Evolutionary conservation across 2,888 invertebrate species (phyloP), one percentile per base, ranked within the genome.

Genomic region (Hypomecis punctinalis): DNA sequence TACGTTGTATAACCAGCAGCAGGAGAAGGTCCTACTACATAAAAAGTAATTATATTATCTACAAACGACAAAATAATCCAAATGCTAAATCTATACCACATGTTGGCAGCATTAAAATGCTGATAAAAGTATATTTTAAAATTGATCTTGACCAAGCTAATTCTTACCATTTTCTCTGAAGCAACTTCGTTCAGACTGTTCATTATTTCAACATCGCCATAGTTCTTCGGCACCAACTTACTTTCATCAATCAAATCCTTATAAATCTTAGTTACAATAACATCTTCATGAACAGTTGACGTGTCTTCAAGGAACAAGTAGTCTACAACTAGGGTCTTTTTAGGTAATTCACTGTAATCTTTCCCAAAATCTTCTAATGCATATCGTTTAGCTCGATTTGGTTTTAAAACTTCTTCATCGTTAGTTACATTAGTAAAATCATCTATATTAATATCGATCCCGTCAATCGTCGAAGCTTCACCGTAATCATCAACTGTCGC

Each of bases 241-340:
- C 80, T 82, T 54, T 84, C 85, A 68, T 84, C 80, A 5, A 86
- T 75, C 23, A 81, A 67, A 79, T 89, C 88, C 46, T 78, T 81
- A 1, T 84, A 71, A 13, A 80, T 59, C 42, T 75, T 80, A 1
- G 70, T 69, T 35, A 69, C 69, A 5, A 66, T 5, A 37, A 71
- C 67, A 36, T 68, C 74, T 8, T 70, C 70, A 36, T 61, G 51
- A 0, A 46, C 35, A 33, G 43, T 73, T 3, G 70, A 64, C 2
- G 81, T 73, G 61, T 83, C 83, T 42, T 85, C 75, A 55, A 84
- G 73, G 68, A 90, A 90, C 10, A 80, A 67, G 57, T 88, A 87
- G 72, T 91, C 85, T 7, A 89, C 79, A 3, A 86, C 35, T 6
- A 80, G 76, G 35, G 69, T 69, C 62, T 71, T 77, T 6, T 61